A percentile compares a stretch with the other conserved stretches of the same genome.
phyloP scores from a whole-genome alignment of 2,888 invertebrate species.

The Lepidonotus clava region DNA sequence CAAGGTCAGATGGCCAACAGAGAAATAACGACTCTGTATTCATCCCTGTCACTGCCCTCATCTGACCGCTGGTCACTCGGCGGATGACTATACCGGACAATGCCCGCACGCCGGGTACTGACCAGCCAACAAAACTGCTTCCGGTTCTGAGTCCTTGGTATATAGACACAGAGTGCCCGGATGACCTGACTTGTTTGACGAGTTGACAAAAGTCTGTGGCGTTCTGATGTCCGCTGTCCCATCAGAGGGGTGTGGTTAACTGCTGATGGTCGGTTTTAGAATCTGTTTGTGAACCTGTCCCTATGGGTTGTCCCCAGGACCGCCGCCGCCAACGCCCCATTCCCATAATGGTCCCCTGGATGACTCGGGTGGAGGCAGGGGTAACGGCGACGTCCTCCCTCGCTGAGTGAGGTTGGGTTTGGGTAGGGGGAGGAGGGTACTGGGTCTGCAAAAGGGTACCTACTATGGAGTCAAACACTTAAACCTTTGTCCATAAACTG shows the following conservation, averaged over 20 bases:
- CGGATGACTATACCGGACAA: background rate
- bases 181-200: background rate
- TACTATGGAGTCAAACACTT: too few relatives aligned
- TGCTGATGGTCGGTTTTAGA: background rate
- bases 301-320: background rate
- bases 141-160: background rate
- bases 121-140: background rate
- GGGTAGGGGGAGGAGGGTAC: too few relatives aligned
- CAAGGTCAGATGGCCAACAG: background rate
- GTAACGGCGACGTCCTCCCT: too few relatives aligned
- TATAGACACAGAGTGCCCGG: background rate
- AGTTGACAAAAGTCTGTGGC: slow-evolving; percentile 2
- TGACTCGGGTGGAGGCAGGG: too few relatives aligned
- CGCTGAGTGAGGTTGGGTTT: too few relatives aligned
- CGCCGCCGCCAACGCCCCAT: too few relatives aligned
- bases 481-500: too few relatives aligned
- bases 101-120: background rate
- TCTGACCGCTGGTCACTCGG: slow-evolving; percentile 17
- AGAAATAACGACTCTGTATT: background rate
- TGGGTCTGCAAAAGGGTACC: too few relatives aligned
- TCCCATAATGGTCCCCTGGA: too few relatives aligned
- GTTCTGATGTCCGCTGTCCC: background rate
- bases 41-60: background rate
- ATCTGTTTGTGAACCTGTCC: background rate
- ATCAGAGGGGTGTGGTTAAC: background rate